phyloP scores from a whole-genome alignment of 2,888 invertebrate species.

The Plebejus anna region DNA sequence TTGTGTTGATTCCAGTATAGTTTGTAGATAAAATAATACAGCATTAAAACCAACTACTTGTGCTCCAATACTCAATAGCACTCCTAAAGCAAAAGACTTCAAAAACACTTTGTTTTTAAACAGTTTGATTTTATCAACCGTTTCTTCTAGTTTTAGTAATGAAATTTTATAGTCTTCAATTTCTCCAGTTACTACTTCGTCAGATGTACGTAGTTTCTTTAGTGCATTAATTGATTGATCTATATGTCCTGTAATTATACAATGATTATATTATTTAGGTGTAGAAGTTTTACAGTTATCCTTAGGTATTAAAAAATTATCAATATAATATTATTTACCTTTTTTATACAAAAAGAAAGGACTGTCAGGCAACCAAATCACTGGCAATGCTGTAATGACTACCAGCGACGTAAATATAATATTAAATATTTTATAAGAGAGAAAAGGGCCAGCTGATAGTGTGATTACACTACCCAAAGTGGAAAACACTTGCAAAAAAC shows the following conservation, averaged over 20 bases:
- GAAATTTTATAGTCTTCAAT: conserved; percentile 49
- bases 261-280: background rate
- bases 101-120: conserved; percentile 44
- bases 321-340: conserved; percentile 44
- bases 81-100: conserved; percentile 43
- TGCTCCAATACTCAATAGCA: conserved; percentile 41
- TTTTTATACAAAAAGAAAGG: conserved; percentile 55
- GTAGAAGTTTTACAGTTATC: background rate
- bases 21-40: conserved; percentile 56
- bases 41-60: conserved; percentile 55
- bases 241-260: conserved; percentile 46
- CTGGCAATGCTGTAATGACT: conserved; percentile 45
- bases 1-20: conserved; percentile 54
- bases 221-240: conserved; percentile 51
- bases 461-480: conserved; percentile 54
- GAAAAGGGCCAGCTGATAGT: conserved; percentile 55
- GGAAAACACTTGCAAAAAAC: conserved; percentile 55
- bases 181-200: conserved; percentile 49
- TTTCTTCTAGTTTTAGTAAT: conserved; percentile 36
- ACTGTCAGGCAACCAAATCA: conserved; percentile 55
- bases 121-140: conserved; percentile 37
- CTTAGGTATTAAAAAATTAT: background rate
- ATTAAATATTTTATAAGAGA: conserved; percentile 50
- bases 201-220: conserved; percentile 52
- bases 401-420: conserved; percentile 42